Evolutionary conservation across 1,140 invertebrate species (phyloP), one percentile per base, ranked within the genome.

Genomic region (Steinernema khuongi): DNA sequence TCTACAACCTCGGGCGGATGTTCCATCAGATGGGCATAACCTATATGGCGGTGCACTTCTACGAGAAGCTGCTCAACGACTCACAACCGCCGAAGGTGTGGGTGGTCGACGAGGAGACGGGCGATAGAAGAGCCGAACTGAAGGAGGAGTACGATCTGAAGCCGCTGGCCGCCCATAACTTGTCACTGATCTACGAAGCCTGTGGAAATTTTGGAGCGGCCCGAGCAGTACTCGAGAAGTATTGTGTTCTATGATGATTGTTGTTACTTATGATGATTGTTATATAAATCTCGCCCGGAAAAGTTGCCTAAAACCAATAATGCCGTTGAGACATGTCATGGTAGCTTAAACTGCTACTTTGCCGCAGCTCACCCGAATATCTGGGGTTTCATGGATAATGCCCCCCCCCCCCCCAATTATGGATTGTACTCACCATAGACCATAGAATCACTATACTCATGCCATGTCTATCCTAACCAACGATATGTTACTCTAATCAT

Each of bases 191-290:
- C 41, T 88, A 88, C 77, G 74, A 84, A 28, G 75, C 73, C 1
- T 86, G 80, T 76, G 84, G 85, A 44, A 87, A 87, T 19, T 29
- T 77, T 17, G 80, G 83, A 7, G 75, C 85, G 28, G 87, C 87
- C 19, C 70, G 81, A 22, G 68, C 81, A 4, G 74, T 86, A 28
- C 75, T 85, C 22, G 82, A 87, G 44, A 81, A 84, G 72, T 87
- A 87, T 80, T 82, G 85, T 69, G 82, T 86, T 32, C 81, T 88
- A 43, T 87, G 76, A 85, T n/a, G n/a, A n/a, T n/a, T n/a, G n/a
- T n/a, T n/a, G n/a, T n/a, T n/a, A n/a, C n/a, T n/a, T n/a, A n/a
- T n/a, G n/a, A n/a, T n/a, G n/a, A n/a, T n/a, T n/a, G n/a, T n/a
- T n/a, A n/a, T n/a, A n/a, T n/a, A n/a, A n/a, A n/a, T n/a, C n/a